Evolutionary conservation across 2,888 invertebrate genomes (phyloP).

Genomic region (Thymelicus sylvestris): DNA sequence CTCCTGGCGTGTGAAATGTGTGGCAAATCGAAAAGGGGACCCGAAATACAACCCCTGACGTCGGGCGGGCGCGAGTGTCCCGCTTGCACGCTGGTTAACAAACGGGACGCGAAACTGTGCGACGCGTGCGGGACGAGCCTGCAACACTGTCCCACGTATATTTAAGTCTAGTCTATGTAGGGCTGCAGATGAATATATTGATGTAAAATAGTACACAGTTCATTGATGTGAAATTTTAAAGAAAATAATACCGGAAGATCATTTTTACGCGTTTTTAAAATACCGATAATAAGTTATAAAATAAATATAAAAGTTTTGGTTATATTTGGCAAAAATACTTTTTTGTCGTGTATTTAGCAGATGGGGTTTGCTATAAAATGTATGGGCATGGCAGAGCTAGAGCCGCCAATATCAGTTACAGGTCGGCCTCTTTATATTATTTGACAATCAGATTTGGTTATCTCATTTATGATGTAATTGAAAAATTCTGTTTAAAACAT

Average conservation of each 20-base stretch:
- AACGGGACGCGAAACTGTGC: slow-evolving; percentile 86
- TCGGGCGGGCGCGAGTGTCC: slow-evolving; percentile 91
- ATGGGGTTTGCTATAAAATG: no score
- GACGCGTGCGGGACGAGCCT: slow-evolving; percentile 88
- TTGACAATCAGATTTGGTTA: no score
- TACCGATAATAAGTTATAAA: no score
- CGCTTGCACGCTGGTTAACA: slow-evolving; percentile 90
- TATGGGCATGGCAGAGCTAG: no score
- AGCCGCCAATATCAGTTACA: no score
- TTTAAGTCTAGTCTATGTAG: slow-evolving; percentile 61
- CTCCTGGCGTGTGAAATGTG: slow-evolving; percentile 90
- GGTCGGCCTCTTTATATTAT: no score
- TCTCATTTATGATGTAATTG: no score
- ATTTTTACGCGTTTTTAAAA: no score
- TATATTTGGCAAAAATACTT: no score
- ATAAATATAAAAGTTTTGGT: no score
- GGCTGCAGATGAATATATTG: background rate
- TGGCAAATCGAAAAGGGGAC: slow-evolving; percentile 86
- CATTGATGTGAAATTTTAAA: background rate
- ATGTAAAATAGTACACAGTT: background rate
- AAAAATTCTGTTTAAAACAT: background rate
- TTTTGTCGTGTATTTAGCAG: no score
- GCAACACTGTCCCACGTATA: slow-evolving; percentile 91
- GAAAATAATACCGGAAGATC: background rate
- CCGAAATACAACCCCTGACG: slow-evolving; percentile 86